Percentiles rank a stretch among this genome's conserved stretches.
These are phyloP conservation scores for Cebus imitator DNA, from an alignment of 2,113 vertebrate genomes.

Conservation along the genomic window DNA sequence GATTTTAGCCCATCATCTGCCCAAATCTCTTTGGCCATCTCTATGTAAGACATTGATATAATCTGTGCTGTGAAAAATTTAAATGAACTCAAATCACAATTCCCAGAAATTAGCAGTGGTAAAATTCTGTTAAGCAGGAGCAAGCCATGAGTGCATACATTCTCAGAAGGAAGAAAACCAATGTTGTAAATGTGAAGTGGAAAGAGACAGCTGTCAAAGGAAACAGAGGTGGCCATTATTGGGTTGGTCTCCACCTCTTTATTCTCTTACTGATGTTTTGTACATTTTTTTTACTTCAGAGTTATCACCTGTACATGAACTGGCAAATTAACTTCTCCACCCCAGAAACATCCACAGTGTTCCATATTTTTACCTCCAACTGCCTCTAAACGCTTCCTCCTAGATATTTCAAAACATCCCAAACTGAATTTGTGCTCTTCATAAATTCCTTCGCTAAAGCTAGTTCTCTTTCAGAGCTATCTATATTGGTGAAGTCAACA, in stretches of 20 bases:
- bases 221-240: rapidly evolving
- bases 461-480: not conserved
- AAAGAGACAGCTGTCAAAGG: not conserved
- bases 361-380: not conserved
- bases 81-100: not conserved
- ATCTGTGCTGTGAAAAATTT: not conserved
- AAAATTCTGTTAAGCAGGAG: not conserved
- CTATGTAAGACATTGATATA: not conserved
- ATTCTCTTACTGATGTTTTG: not conserved
- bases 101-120: not conserved
- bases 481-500: rapidly evolving
- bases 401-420: not conserved
- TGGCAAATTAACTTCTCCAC: not conserved
- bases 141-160: not conserved
- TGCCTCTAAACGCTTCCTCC: not conserved
- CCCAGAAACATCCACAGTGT: not conserved
- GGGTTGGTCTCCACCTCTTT: not conserved
- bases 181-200: not conserved
- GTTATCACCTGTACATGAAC: not conserved
- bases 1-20: not conserved
- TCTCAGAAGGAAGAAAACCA: not conserved
- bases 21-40: not conserved
- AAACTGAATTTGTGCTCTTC: not conserved
- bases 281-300: not conserved
- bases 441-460: rapidly evolving